Evolutionary conservation across 2,113 vertebrate species (phyloP).

Genomic region (Willisornis vidua): DNA sequence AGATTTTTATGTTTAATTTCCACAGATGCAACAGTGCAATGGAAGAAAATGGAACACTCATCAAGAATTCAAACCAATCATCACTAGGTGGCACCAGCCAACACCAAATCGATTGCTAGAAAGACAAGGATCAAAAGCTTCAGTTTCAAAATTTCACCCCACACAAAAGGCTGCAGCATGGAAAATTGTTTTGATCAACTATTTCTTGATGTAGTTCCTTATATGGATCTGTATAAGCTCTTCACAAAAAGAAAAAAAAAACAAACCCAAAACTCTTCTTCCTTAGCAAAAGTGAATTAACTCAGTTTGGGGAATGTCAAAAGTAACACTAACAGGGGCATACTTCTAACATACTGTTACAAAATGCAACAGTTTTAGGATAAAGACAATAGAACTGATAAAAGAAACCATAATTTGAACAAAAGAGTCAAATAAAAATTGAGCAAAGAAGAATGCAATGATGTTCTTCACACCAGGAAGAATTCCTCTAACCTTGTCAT

Average conservation of each 20-base stretch:
- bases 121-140: neutral
- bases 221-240: neutral
- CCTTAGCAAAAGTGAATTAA: neutral
- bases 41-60: neutral
- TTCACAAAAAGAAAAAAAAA: neutral
- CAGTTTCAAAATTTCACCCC: neutral
- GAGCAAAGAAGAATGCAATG: neutral
- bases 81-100: constrained; percentile 73
- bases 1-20: neutral
- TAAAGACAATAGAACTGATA: neutral
- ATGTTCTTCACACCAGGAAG: neutral
- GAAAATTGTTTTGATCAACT: neutral
- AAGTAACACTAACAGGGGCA: neutral
- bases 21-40: neutral
- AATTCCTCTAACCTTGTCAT: neutral
- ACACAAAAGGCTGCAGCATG: neutral
- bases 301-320: neutral
- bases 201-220: neutral
- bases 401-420: neutral
- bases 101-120: constrained; percentile 36
- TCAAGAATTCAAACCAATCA: neutral
- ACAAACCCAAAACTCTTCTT: neutral
- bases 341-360: neutral
- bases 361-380: neutral
- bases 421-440: neutral